Conservation (phyloP, 2,888 invertebrate genomes). For the Eremobia ochroleuca region DNA sequence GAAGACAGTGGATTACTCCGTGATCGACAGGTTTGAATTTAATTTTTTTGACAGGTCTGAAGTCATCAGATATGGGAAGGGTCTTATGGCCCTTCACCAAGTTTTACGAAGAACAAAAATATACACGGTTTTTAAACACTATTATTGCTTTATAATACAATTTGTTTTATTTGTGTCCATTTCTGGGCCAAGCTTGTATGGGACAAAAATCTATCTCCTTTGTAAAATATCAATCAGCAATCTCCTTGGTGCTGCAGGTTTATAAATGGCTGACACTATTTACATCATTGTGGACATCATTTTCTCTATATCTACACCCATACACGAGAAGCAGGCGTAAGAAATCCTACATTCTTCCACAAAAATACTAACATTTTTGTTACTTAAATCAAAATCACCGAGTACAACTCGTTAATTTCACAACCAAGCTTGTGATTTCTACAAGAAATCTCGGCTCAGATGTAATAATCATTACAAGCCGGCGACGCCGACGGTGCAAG, state of each 20-base stretch:
- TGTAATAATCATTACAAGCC: conserved; percentile 73
- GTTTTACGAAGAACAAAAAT: too few relatives aligned
- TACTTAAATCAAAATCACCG: conserved; percentile 29
- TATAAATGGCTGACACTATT: neutral
- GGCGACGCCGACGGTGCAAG: conserved; percentile 70
- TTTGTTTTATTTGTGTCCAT: too few relatives aligned
- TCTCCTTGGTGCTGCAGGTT: neutral
- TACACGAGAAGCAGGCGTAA: neutral
- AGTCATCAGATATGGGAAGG: too few relatives aligned
- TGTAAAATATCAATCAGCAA: neutral
- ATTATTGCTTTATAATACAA: neutral
- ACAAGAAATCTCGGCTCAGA: conserved; percentile 69
- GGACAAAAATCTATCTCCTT: too few relatives aligned
- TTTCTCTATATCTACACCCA: neutral
- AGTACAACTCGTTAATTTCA: conserved; percentile 39
- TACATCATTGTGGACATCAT: neutral
- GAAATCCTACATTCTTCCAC: neutral
- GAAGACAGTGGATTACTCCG: too few relatives aligned
- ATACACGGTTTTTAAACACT: too few relatives aligned
- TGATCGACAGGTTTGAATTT: too few relatives aligned
- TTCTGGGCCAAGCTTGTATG: too few relatives aligned
- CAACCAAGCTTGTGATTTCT: conserved; percentile 47
- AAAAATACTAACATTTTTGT: conserved; percentile 21
- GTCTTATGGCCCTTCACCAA: too few relatives aligned
- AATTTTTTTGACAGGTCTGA: too few relatives aligned